These are phyloP conservation scores for Capitulum mitella DNA, from an alignment of 2,888 invertebrate genomes.

Conservation along the genomic window DNA sequence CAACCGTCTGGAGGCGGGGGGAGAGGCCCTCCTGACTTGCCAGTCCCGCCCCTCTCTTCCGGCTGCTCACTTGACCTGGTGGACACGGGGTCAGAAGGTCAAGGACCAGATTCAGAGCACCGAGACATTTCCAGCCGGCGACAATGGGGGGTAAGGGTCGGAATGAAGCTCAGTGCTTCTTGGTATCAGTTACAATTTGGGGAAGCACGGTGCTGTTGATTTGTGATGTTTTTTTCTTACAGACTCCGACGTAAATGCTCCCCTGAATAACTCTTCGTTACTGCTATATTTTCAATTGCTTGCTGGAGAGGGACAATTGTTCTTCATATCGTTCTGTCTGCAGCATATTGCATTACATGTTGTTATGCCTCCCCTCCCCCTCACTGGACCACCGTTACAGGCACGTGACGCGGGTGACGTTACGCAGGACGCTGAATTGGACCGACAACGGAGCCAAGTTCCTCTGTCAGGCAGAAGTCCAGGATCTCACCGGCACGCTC, in stretches of 20 bases:
- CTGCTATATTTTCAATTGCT: no score
- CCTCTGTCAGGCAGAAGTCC: not conserved
- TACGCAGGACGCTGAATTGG: not conserved
- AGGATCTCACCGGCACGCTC: not conserved
- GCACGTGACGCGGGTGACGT: not conserved
- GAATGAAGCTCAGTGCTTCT: no score
- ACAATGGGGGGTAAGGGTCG: not conserved
- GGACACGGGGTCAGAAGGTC: not conserved
- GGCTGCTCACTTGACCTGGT: not conserved
- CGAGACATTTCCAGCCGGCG: not conserved
- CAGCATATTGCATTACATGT: no score
- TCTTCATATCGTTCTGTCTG: no score
- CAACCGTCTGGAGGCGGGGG: not conserved
- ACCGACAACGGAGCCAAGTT: not conserved
- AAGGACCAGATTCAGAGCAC: not conserved
- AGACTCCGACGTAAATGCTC: no score
- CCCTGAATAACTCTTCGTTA: no score
- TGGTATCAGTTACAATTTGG: no score
- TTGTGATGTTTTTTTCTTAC: no score
- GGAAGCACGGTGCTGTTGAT: no score
- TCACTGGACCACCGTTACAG: not conserved
- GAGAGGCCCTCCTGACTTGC: not conserved
- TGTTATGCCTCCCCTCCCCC: no score
- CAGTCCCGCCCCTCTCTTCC: not conserved
- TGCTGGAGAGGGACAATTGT: no score